A percentile compares a stretch with the other conserved stretches of the same genome.
Conservation (phyloP, 2,888 invertebrate genomes). For the Acanthacorydalis orientalis region DNA sequence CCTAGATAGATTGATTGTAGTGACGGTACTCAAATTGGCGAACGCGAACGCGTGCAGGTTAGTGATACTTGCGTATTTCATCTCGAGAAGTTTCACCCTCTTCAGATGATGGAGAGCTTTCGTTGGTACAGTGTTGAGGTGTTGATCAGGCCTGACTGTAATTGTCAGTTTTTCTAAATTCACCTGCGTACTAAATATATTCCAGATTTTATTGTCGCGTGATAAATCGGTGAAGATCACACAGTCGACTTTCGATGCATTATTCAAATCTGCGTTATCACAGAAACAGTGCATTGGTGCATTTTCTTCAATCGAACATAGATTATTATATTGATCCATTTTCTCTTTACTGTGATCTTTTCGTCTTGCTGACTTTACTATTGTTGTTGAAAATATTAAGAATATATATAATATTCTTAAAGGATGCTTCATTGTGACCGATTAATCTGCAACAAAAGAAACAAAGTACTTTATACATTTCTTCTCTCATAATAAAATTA, state of each 20-base stretch:
- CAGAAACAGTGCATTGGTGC: slow-evolving; percentile 52
- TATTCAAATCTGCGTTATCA: slow-evolving; percentile 33
- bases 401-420: too few relatives aligned
- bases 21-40: slow-evolving; percentile 50
- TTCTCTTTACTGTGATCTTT: slow-evolving; percentile 6
- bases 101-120: slow-evolving; percentile 48
- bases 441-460: too few relatives aligned
- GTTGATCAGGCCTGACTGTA: slow-evolving; percentile 50
- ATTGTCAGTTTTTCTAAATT: slow-evolving; percentile 53
- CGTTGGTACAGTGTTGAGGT: slow-evolving; percentile 53
- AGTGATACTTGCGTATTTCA: slow-evolving; percentile 55
- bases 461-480: too few relatives aligned
- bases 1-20: slow-evolving; percentile 46
- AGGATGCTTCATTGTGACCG: too few relatives aligned
- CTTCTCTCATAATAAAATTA: too few relatives aligned
- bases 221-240: slow-evolving; percentile 56
- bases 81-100: slow-evolving; percentile 46
- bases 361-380: neutral
- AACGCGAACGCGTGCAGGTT: slow-evolving; percentile 55
- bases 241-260: slow-evolving; percentile 59
- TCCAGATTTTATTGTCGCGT: slow-evolving; percentile 56
- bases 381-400: too few relatives aligned
- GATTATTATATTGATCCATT: slow-evolving; percentile 20
- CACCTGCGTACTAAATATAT: slow-evolving; percentile 54
- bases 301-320: slow-evolving; percentile 37